Evolutionary conservation across 2,113 vertebrate genomes (phyloP).

Genomic region (Gadus chalcogrammus): DNA sequence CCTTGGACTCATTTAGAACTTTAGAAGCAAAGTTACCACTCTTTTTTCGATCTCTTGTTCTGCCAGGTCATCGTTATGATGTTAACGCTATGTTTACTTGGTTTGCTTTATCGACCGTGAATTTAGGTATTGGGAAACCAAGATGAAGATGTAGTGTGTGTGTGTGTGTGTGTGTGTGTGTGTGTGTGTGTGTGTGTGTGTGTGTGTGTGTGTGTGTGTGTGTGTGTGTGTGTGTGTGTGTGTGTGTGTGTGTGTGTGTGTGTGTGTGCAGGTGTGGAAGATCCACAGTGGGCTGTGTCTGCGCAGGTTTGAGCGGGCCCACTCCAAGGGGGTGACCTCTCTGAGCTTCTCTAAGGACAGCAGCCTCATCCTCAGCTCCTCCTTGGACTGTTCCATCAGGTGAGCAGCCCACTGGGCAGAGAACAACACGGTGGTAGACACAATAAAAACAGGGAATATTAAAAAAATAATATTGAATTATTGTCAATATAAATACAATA

Average conservation of each 20-base stretch:
- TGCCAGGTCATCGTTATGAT: too few relatives aligned
- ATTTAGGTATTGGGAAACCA: not conserved
- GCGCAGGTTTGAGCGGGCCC: constrained; percentile 90
- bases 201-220: not conserved
- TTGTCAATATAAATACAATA: too few relatives aligned
- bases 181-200: not conserved
- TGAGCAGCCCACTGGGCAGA: constrained; percentile 42
- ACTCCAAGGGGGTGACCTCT: constrained; percentile 94
- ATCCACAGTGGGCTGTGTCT: constrained; percentile 95
- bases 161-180: not conserved
- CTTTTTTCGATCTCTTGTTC: too few relatives aligned
- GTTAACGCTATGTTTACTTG: too few relatives aligned
- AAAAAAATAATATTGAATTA: too few relatives aligned
- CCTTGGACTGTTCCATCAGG: constrained; percentile 96
- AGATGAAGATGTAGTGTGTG: not conserved
- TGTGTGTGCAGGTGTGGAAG: constrained; percentile 86
- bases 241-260: too few relatives aligned
- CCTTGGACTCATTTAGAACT: too few relatives aligned
- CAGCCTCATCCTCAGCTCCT: constrained; percentile 92
- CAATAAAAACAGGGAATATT: too few relatives aligned
- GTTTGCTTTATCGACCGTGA: too few relatives aligned
- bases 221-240: too few relatives aligned
- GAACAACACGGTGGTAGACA: too few relatives aligned
- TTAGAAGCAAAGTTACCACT: too few relatives aligned
- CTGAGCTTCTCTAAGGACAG: constrained; percentile 93